Evolutionary conservation across 2,888 invertebrate genomes (phyloP).

Genomic region (Ophion ventricosus): DNA sequence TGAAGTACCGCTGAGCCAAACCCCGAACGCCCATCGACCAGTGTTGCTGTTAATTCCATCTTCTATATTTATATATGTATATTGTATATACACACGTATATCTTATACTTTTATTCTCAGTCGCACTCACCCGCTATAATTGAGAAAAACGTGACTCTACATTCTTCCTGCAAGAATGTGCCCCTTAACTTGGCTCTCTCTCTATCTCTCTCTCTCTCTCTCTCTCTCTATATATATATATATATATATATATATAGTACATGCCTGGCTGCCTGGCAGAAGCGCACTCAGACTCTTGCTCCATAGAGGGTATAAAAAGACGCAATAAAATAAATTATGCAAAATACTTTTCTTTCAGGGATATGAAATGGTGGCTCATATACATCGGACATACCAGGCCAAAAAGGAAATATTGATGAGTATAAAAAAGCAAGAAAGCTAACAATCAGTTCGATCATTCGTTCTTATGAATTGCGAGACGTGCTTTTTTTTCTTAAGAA

Average conservation of each 20-base stretch:
- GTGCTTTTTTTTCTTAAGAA: neutral
- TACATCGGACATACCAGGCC: slow-evolving; percentile 72
- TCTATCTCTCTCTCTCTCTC: slow-evolving; percentile 13
- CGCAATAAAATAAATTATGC: slow-evolving; percentile 80
- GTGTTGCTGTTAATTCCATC: too few relatives aligned
- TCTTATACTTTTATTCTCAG: slow-evolving; percentile 21
- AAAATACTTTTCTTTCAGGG: slow-evolving; percentile 79
- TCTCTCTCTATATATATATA: neutral
- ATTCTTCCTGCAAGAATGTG: slow-evolving; percentile 44
- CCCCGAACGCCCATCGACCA: too few relatives aligned
- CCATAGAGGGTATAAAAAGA: slow-evolving; percentile 72
- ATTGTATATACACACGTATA: neutral
- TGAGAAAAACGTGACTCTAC: slow-evolving; percentile 58
- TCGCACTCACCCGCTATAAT: slow-evolving; percentile 41
- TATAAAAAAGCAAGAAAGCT: too few relatives aligned
- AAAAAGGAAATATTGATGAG: slow-evolving; percentile 21
- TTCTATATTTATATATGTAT: too few relatives aligned
- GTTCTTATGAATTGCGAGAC: slow-evolving; percentile 10
- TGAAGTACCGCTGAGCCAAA: too few relatives aligned
- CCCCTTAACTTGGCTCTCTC: neutral
- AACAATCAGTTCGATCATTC: too few relatives aligned
- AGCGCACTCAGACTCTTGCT: neutral
- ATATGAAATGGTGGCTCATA: slow-evolving; percentile 76
- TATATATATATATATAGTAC: too few relatives aligned
- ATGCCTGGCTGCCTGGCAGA: slow-evolving; percentile 28